These are phyloP conservation scores for Drosophila asahinai DNA, from an alignment of 1,140 invertebrate species.

Conservation along the genomic window DNA sequence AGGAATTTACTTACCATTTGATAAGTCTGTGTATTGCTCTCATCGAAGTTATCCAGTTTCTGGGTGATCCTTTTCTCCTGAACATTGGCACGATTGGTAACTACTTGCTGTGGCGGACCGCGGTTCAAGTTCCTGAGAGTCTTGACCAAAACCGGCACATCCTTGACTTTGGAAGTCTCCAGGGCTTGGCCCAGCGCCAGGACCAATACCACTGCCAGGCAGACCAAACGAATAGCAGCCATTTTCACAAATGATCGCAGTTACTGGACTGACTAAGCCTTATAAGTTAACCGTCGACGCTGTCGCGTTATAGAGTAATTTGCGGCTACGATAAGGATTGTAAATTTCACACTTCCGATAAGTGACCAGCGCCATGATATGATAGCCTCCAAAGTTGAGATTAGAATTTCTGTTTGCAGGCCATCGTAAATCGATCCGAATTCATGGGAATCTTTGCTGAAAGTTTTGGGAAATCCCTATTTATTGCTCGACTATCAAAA, in stretches of 20 bases:
- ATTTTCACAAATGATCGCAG: slow-evolving; percentile 56
- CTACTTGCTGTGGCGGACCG: slow-evolving; percentile 55
- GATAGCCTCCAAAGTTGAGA: slow-evolving; percentile 31
- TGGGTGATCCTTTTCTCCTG: slow-evolving; percentile 75
- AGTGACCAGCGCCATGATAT: slow-evolving; percentile 34
- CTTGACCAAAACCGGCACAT: slow-evolving; percentile 63
- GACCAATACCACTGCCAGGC: slow-evolving; percentile 37
- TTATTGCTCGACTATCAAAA: slow-evolving; percentile 22
- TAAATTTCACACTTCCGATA: slow-evolving; percentile 61
- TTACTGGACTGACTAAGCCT: slow-evolving; percentile 16
- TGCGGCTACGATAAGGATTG: slow-evolving; percentile 48
- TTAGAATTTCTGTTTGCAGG: slow-evolving; percentile 9
- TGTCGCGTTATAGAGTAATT: slow-evolving; percentile 41
- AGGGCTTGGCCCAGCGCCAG: slow-evolving; percentile 23
- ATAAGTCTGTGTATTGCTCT: slow-evolving; percentile 88
- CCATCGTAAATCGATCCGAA: slow-evolving; percentile 35
- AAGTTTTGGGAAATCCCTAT: slow-evolving; percentile 17
- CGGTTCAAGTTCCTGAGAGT: slow-evolving; percentile 62
- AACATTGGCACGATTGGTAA: slow-evolving; percentile 12
- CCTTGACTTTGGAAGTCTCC: slow-evolving; percentile 38
- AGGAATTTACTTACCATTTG: slow-evolving; percentile 86
- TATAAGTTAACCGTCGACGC: slow-evolving; percentile 32
- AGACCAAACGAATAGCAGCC: slow-evolving; percentile 56
- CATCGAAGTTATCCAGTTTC: slow-evolving; percentile 90
- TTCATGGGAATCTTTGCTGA: slow-evolving; percentile 15